Percentiles rank a stretch among this genome's conserved stretches.
These are phyloP conservation scores for Psittacula echo DNA, from an alignment of 2,797 vertebrate species.

Conservation along the genomic window DNA sequence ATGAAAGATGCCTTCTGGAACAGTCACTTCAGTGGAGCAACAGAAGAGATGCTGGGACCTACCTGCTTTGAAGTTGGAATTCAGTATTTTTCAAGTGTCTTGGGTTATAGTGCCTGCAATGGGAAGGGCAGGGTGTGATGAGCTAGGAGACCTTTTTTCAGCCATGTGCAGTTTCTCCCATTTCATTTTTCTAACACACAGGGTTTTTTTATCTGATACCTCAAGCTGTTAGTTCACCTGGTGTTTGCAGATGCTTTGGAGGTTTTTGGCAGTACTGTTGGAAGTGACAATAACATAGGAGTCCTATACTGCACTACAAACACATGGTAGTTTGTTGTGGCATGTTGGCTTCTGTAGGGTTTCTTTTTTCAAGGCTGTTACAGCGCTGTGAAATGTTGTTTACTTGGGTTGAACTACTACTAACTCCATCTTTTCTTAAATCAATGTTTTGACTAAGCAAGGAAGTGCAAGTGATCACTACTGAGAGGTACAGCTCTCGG, in stretches of 20 bases:
- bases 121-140: background rate
- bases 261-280: conserved; percentile 49
- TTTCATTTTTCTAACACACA: background rate
- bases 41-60: background rate
- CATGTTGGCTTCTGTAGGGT: conserved; percentile 46
- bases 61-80: background rate
- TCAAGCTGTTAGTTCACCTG: conserved; percentile 29
- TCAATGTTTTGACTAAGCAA: background rate
- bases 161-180: background rate
- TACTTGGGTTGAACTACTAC: background rate
- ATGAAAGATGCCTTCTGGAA: background rate
- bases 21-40: background rate
- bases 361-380: conserved; percentile 64
- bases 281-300: conserved; percentile 33
- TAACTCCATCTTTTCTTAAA: background rate
- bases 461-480: background rate
- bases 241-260: conserved; percentile 47
- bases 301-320: conserved; percentile 54
- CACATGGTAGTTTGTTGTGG: conserved; percentile 26
- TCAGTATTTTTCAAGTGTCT: background rate
- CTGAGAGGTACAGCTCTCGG: background rate
- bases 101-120: background rate
- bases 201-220: conserved; percentile 31
- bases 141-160: background rate
- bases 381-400: conserved; percentile 9